phyloP scores from a whole-genome alignment of 2,888 invertebrate genomes.

The Perizoma flavofasciatum region DNA sequence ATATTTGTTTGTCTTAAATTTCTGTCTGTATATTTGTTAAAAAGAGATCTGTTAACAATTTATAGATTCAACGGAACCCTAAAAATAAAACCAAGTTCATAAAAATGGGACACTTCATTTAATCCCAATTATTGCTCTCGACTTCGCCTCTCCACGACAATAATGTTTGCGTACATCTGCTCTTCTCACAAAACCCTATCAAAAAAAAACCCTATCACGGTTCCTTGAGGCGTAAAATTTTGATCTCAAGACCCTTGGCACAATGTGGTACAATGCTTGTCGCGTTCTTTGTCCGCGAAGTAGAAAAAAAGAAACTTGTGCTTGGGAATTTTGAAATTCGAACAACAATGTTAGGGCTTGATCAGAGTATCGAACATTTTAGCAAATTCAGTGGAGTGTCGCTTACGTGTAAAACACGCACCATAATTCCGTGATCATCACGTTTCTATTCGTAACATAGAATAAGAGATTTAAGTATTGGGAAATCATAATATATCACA shows the following conservation, averaged over 20 bases:
- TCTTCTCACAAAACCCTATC: slow-evolving; percentile 45
- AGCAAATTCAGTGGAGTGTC: too few relatives aligned
- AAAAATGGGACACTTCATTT: slow-evolving; percentile 66
- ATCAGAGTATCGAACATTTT: not conserved
- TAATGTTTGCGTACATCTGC: slow-evolving; percentile 68
- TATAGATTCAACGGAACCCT: slow-evolving; percentile 35
- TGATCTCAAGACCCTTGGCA: slow-evolving; percentile 45
- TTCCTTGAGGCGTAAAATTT: slow-evolving; percentile 69
- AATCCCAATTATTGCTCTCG: slow-evolving; percentile 74
- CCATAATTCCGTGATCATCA: too few relatives aligned
- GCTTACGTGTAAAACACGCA: too few relatives aligned
- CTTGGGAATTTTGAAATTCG: slow-evolving; percentile 20
- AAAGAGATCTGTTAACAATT: not conserved
- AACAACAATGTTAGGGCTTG: slow-evolving; percentile 3
- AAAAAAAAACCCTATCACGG: slow-evolving; percentile 21
- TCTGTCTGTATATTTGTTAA: too few relatives aligned
- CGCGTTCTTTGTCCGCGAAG: slow-evolving; percentile 25
- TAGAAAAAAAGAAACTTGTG: slow-evolving; percentile 19
- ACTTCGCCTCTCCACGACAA: slow-evolving; percentile 60
- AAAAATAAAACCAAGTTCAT: slow-evolving; percentile 39
- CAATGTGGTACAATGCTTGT: slow-evolving; percentile 28
- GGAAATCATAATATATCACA: too few relatives aligned
- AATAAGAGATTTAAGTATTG: too few relatives aligned
- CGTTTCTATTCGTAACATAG: too few relatives aligned
- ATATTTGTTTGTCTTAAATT: too few relatives aligned